Evolutionary conservation across 2,113 vertebrate genomes (phyloP).

Genomic region (Plecotus auritus): DNA sequence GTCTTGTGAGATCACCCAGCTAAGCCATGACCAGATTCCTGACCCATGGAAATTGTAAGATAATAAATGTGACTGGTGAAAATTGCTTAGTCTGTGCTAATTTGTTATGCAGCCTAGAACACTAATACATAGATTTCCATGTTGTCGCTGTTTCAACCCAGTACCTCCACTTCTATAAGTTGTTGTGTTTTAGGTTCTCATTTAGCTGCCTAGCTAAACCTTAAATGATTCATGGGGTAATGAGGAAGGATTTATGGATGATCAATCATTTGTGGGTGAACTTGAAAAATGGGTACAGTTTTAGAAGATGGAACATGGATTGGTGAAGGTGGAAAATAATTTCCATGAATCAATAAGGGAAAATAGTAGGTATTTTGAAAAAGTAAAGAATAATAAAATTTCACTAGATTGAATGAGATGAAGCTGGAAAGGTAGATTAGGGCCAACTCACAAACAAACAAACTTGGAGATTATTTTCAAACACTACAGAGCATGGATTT

Average conservation of each 20-base stretch:
- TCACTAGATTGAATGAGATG: neutral
- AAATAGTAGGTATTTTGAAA: neutral
- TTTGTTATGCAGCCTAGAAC: neutral
- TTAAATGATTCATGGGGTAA: neutral
- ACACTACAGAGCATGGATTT: neutral
- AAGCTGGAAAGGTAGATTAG: neutral
- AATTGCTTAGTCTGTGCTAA: neutral
- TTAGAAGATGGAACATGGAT: neutral
- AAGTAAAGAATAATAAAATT: neutral
- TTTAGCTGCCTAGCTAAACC: neutral
- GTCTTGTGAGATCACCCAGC: neutral
- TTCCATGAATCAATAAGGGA: neutral
- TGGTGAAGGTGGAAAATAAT: neutral
- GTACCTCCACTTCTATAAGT: neutral
- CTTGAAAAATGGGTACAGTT: neutral
- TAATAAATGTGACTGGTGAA: neutral
- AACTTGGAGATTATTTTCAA: neutral
- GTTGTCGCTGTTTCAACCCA: rapidly evolving
- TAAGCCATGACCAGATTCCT: neutral
- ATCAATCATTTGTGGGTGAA: neutral
- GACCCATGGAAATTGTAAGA: neutral
- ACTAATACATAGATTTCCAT: too few species aligned
- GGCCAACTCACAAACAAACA: neutral
- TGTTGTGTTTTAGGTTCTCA: neutral
- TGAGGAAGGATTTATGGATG: neutral